Evolutionary conservation across 2,888 invertebrate genomes (phyloP), one percentile per base, ranked within the genome.

Genomic region (Cerceris ruficornis): DNA sequence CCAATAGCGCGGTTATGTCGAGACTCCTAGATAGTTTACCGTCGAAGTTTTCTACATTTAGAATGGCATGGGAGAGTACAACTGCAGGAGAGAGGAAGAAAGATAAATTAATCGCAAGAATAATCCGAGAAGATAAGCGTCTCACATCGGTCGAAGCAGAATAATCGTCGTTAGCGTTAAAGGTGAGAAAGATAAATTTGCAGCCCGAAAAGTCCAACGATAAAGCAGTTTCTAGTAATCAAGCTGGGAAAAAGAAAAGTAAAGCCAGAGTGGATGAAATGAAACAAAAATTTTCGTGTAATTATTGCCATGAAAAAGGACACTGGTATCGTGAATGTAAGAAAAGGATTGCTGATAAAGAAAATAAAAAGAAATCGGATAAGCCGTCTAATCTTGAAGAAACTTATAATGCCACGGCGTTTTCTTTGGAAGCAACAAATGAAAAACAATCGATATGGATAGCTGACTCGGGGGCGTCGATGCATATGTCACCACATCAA

Each of bases 401-500:
- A 11, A 11, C 11, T 11, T 46, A 11, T 46, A 11, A 46, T 46
- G 11, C 11, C 8, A 11, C 46, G 8, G 46, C 46, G 11, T 64
- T 64, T 28, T 64, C n/a, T 6, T 11, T 42, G 41, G 64, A 64
- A 54, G 42, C 41, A 41, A 39, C 73, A n/a, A 61, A 73, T 5
- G 49, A 54, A 15, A 68, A 71, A 14, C 61, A 69, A 39, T n/a
- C 49, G 28, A 70, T 67, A n/a, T 79, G 77, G 78, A 9, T 78
- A 7, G 77, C 75, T 1, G 79, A 79, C 59, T 73, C 73, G 6
- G 82, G 75, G 50, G 81, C 81, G 9, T 64, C 69, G 14, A 74
- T 66, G 69, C 77, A 81, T 54, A 77, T 83, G 77, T 77, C 81
- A 6, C 70, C n/a, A 42, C 72, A 66, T 13, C 50, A 55, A 15